A percentile compares a stretch with the other conserved stretches of the same genome.
phyloP scores from a whole-genome alignment of 2,888 invertebrate genomes.

The Dynastes hyllus region DNA sequence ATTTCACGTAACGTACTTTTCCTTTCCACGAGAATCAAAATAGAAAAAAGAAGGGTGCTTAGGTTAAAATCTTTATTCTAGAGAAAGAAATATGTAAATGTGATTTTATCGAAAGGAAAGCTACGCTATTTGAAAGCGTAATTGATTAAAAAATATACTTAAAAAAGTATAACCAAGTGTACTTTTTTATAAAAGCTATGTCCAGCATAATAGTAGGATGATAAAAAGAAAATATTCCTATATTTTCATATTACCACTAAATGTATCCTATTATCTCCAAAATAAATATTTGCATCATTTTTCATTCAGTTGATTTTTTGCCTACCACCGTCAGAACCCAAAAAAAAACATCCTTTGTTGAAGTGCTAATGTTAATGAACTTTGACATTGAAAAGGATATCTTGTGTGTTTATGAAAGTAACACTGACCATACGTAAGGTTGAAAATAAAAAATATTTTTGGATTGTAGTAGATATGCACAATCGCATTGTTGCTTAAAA shows the following conservation, averaged over 20 bases:
- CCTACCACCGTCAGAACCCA: background rate
- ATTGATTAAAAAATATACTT: constrained; percentile 15
- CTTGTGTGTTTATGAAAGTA: constrained; percentile 26
- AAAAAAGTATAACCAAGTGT: constrained; percentile 46
- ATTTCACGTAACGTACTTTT: constrained; percentile 10
- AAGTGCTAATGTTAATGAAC: constrained; percentile 8
- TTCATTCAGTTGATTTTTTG: constrained; percentile 58
- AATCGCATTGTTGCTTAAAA: background rate
- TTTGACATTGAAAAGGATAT: constrained; percentile 32
- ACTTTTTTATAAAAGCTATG: constrained; percentile 49
- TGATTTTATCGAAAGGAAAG: background rate
- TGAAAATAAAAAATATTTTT: constrained; percentile 39
- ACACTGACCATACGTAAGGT: constrained; percentile 41
- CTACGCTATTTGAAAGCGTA: background rate
- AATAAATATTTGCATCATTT: constrained; percentile 72
- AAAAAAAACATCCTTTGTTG: constrained; percentile 9
- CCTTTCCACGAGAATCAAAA: constrained; percentile 11
- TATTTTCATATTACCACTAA: constrained; percentile 72
- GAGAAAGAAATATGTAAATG: constrained; percentile 5
- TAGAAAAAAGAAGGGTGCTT: constrained; percentile 28
- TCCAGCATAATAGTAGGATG: constrained; percentile 64
- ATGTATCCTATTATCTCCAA: constrained; percentile 70
- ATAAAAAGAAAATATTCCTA: constrained; percentile 66
- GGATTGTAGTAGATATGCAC: constrained; percentile 23
- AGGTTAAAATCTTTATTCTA: constrained; percentile 23